phyloP scores from a whole-genome alignment of 1,140 invertebrate genomes.

The Trichonephila clavipes region DNA sequence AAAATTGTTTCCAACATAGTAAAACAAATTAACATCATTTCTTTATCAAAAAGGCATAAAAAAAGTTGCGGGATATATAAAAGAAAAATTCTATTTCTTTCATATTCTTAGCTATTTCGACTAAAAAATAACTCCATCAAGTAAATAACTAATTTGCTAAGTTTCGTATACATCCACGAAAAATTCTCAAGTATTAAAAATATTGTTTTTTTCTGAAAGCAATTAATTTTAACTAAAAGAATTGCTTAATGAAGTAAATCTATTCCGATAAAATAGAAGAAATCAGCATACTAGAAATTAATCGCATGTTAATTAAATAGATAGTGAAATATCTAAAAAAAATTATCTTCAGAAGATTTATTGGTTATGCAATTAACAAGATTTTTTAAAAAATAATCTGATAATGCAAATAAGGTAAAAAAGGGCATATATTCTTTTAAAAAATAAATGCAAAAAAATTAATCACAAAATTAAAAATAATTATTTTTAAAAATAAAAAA shows the following conservation, averaged over 20 bases:
- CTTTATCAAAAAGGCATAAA: too few species aligned
- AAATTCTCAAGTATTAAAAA: too few species aligned
- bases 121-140: too few species aligned
- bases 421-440: background rate
- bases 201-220: too few species aligned
- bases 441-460: background rate
- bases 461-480: background rate
- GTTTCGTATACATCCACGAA: too few species aligned
- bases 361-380: constrained; percentile 22
- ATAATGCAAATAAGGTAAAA: background rate
- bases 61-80: too few species aligned
- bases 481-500: background rate
- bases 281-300: background rate
- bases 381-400: background rate
- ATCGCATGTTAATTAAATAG: background rate
- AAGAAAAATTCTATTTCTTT: too few species aligned
- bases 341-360: constrained; percentile 2
- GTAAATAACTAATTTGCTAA: too few species aligned
- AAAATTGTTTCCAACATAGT: too few species aligned
- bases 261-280: background rate
- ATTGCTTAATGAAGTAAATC: background rate
- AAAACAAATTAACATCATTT: too few species aligned
- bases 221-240: too few species aligned
- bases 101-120: too few species aligned
- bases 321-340: background rate